Base-by-base conservation (phyloP, 2,113 vertebrate genomes). In the Atractosteus spatula region DNA sequence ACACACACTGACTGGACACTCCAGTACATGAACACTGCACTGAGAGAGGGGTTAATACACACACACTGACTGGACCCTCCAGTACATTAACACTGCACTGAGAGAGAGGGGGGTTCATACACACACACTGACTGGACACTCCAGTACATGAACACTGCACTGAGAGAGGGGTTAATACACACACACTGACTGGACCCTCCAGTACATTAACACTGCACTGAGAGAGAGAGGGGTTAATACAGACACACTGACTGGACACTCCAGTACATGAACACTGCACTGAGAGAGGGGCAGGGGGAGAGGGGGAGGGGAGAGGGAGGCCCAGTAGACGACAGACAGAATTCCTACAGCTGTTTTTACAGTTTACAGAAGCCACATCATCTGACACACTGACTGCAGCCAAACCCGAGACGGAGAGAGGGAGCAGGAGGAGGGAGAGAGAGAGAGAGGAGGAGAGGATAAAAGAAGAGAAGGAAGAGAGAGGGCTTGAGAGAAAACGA, bases 291-390 rank as follows among this genome's bases (percentile, higher is more conserved):
- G 70, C 69, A 62, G 64, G 62, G 62, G 7, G 62, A 66, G 67
- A 62, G 66, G 55, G 69, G 57, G 57, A 64, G 66, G 59, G 74
- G 55, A 70, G 55, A 62, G 68, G 75, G 41, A 59, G 73, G 17
- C 41, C 55, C 61, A 67, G 64, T 44, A 70, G 44, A 3, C 0
- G 59, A 54, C 0, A 10, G 7, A 59, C 57, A 80, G 77, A 73
- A 71, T 81, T 74, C 17, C 71, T 85, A 76, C 80, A 84, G 82
- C 80, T 85, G 84, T 84, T 87, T 85, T 80, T 83, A 68, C 81
- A 77, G 66, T 78, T 74, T 63, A 56, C 65, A 69, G 73, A 16
- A 85, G 81, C 83, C 81, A 87, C 81, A 84, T 88, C 83, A 85
- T 86, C 87, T 84, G 85, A 89, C 83, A 87, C 78, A 82, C 5